These are phyloP conservation scores for Seira sanloemensis DNA, from an alignment of 2,888 invertebrate species.

Conservation along the genomic window DNA sequence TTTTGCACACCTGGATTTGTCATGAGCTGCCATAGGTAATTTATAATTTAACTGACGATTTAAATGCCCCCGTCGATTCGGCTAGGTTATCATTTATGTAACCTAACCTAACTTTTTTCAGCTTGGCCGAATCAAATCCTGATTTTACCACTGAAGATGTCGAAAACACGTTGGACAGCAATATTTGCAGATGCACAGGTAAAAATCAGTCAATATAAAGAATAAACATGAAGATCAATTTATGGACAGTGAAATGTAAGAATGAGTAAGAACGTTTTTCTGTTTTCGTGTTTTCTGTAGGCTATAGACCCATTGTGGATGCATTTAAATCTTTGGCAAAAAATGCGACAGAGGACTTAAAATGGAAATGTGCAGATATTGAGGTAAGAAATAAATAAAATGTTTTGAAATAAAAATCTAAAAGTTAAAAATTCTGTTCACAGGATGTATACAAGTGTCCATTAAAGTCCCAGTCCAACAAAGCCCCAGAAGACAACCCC, in stretches of 20 bases:
- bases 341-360: slow-evolving; percentile 79
- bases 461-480: background rate
- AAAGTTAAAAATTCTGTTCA: too few species aligned
- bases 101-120: too few species aligned
- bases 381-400: too few species aligned
- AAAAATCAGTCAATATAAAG: too few species aligned
- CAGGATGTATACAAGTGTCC: slow-evolving; percentile 33
- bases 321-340: slow-evolving; percentile 85
- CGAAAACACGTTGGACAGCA: slow-evolving; percentile 83
- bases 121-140: background rate
- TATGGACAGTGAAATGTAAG: too few species aligned
- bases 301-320: slow-evolving; percentile 84
- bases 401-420: too few species aligned
- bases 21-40: slow-evolving; percentile 11
- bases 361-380: slow-evolving; percentile 77
- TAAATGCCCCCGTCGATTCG: background rate
- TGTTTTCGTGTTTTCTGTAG: too few species aligned
- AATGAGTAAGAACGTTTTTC: too few species aligned
- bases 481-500: background rate
- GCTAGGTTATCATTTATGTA: too few species aligned
- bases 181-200: slow-evolving; percentile 86
- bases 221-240: too few species aligned
- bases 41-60: slow-evolving; percentile 78
- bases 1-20: slow-evolving; percentile 2
- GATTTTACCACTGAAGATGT: slow-evolving; percentile 77